Base-by-base conservation (phyloP, 2,888 invertebrate species). In the Lampropteryx suffumata region DNA sequence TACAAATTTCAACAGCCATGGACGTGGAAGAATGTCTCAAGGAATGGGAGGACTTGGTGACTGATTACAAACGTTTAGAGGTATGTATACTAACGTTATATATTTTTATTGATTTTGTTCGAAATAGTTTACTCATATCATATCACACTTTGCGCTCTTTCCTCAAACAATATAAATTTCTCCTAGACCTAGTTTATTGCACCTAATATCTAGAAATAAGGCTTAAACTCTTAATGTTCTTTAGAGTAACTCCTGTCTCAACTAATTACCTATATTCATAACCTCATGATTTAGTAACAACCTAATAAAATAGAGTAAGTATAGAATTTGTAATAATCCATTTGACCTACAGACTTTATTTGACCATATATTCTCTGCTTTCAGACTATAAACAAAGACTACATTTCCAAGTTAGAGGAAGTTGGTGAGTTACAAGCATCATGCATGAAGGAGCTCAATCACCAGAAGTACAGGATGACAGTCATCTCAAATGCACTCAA, bases 391-490 rank as follows among this genome's bases (percentile, higher is more conserved):
- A 98, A 97, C 84, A 95, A 95, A 72, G 94, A 94, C 56, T 98
- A 98, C 87, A 91, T 95, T 44, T 92, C 94, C 49, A 95, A 97
- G 79, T 90, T 99, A 62, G 97, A 97, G 66, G 95, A 97, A 79
- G 92, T 98, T 26, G 93, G 94, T 40, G 93, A 94, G 62, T 90
- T 96, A 34, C 98, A 98, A 80, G 94, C 94, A 71, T 93, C 95
- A 92, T 98, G 98, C 84, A 89, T 95, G 68, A 96, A 96, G 78
- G 96, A 96, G 71, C 93, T 99, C 62, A 93, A 93, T 63, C 98
- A 99, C 84, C 98, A 99, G 79, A 93, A 95, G 67, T 98, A 99
- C 86, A 93, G 98, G 56, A 93, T 98, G 89, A 93, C 94, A 30
- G 92, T 96, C 73, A 96, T 99, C 71, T 90, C 92, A 26, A 94